Conservation (phyloP, 1,140 invertebrate genomes). For the Harpegnathos saltator region DNA sequence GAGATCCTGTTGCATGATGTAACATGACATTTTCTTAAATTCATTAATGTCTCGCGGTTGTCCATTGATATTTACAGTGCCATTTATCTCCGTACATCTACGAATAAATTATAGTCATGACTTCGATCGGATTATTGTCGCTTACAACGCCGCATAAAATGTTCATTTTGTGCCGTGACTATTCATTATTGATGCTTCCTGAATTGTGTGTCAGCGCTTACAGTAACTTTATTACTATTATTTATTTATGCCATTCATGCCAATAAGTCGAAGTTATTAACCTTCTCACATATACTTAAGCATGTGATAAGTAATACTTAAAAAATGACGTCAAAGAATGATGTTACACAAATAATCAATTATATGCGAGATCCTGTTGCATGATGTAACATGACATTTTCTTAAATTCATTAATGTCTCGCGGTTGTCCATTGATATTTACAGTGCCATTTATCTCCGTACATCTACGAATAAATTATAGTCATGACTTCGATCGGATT, state of each 20-base stretch:
- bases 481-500: background rate
- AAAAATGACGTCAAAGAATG: background rate
- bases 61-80: conserved; percentile 91
- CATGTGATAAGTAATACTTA: too few species aligned
- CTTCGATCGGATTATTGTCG: background rate
- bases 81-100: conserved; percentile 87
- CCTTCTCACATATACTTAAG: too few species aligned
- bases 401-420: conserved; percentile 92
- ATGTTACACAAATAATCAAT: too few species aligned
- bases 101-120: conserved; percentile 26
- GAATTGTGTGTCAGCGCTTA: background rate
- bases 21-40: conserved; percentile 95
- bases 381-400: conserved; percentile 97
- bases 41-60: conserved; percentile 90
- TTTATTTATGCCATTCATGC: background rate
- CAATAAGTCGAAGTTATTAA: conserved; percentile 68
- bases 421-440: conserved; percentile 90
- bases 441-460: conserved; percentile 88
- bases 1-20: conserved; percentile 98
- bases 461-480: conserved; percentile 82
- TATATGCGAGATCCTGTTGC: conserved; percentile 96
- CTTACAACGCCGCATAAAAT: background rate
- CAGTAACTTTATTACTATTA: background rate
- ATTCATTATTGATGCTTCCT: background rate
- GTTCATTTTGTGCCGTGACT: background rate